These are phyloP conservation scores for Diplazon laetatorius DNA, from an alignment of 2,888 invertebrate species.

Conservation along the genomic window DNA sequence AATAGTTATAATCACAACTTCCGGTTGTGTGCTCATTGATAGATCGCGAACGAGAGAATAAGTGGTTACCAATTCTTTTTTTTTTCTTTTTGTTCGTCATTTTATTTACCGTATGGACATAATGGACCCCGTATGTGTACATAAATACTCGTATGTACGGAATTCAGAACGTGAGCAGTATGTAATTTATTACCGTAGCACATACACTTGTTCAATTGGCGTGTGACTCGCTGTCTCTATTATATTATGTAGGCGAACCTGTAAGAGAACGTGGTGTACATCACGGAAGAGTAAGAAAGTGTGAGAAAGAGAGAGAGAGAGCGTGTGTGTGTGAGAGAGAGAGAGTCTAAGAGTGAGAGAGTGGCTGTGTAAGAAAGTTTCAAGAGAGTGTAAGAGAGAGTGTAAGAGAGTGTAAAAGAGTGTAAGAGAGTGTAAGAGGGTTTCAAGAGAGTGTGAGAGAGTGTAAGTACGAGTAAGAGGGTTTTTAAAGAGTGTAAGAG, in stretches of 20 bases:
- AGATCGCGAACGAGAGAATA: neutral
- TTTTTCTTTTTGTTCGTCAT: neutral
- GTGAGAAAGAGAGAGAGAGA: slow-evolving; percentile 3
- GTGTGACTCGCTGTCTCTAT: slow-evolving; percentile 42
- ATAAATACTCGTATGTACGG: neutral
- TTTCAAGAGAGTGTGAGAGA: too few relatives aligned
- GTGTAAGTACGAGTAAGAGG: too few relatives aligned
- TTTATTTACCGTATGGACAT: neutral
- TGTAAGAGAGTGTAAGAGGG: too few relatives aligned
- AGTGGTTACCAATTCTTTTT: slow-evolving; percentile 16
- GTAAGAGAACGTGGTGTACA: neutral
- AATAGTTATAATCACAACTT: slow-evolving; percentile 21
- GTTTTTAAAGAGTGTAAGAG: too few relatives aligned
- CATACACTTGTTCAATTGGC: slow-evolving; percentile 45
- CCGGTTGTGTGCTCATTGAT: slow-evolving; percentile 15
- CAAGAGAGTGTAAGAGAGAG: too few relatives aligned
- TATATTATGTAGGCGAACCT: slow-evolving; percentile 39
- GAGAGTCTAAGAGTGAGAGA: slow-evolving; percentile 10
- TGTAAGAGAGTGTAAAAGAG: too few relatives aligned
- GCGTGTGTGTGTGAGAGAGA: neutral
- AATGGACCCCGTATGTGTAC: neutral
- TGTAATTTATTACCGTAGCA: slow-evolving; percentile 38
- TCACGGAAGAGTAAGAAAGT: neutral
- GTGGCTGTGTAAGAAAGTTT: too few relatives aligned
- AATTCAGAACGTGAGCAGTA: neutral